A percentile compares a stretch with the other conserved stretches of the same genome.
Conservation (phyloP, 2,888 invertebrate species). For the Imbricaverruca yamaguchii region DNA sequence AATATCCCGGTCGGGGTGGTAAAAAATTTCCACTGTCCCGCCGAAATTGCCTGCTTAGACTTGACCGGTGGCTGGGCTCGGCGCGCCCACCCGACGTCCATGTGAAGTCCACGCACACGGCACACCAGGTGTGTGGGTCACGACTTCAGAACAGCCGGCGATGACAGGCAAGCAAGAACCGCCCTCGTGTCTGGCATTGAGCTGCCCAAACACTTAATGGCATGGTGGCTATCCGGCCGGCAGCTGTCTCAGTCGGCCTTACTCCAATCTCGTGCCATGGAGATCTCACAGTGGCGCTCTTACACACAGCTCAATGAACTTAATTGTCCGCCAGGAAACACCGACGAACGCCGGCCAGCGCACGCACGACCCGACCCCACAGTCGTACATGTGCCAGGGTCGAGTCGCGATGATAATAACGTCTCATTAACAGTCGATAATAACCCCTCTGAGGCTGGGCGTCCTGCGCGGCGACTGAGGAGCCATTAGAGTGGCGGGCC, state of each 20-base stretch:
- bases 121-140: background rate
- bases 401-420: conserved; percentile 4
- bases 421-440: conserved; percentile 7
- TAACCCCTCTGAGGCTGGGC: background rate
- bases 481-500: background rate
- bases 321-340: background rate
- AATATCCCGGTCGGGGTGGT: background rate
- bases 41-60: background rate
- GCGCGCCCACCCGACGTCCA: background rate
- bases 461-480: background rate
- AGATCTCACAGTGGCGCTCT: too few species aligned
- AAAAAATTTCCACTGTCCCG: background rate
- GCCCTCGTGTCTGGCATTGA: background rate
- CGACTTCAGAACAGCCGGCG: background rate
- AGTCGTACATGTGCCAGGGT: background rate
- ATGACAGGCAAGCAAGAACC: background rate
- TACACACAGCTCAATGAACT: background rate
- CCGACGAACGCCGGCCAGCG: background rate
- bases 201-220: background rate
- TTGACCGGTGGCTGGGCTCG: background rate
- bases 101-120: too few species aligned
- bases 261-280: background rate
- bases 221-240: background rate
- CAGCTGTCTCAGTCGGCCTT: background rate
- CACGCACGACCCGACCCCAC: background rate